These are phyloP conservation scores for Trachops cirrhosus DNA, from an alignment of 2,797 vertebrate species.

Conservation along the genomic window DNA sequence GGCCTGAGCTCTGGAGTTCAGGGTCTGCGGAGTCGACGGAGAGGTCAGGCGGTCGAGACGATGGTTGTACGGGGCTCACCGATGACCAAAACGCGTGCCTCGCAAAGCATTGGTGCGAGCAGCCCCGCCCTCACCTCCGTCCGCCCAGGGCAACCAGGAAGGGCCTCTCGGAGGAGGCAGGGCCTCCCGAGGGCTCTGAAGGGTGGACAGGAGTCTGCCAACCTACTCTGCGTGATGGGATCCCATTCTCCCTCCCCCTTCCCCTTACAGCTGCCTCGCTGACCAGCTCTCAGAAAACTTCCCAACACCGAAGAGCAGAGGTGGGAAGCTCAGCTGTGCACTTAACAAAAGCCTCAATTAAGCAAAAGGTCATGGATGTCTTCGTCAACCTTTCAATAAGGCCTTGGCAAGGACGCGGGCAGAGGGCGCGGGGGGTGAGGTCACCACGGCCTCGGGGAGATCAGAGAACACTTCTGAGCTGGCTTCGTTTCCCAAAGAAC, in stretches of 20 bases:
- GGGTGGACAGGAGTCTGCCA: not conserved
- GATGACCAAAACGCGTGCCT: rapidly evolving
- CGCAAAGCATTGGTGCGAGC: not conserved
- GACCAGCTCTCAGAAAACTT: not conserved
- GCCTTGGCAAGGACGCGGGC: too few relatives aligned
- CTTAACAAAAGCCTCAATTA: not conserved
- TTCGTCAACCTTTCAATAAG: not conserved
- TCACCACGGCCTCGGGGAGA: not conserved
- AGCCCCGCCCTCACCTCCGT: not conserved
- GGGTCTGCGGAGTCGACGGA: rapidly evolving
- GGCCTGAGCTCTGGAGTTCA: not conserved
- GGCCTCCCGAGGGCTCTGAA: not conserved
- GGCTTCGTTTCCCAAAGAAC: not conserved
- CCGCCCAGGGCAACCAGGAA: not conserved
- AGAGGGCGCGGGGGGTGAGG: too few relatives aligned
- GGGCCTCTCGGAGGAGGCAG: not conserved
- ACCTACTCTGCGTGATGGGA: not conserved
- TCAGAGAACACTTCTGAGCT: not conserved
- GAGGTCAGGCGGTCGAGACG: rapidly evolving
- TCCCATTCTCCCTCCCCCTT: not conserved
- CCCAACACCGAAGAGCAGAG: not conserved
- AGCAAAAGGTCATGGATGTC: not conserved
- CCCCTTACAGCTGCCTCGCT: not conserved
- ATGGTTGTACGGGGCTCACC: rapidly evolving
- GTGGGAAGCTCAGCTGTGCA: not conserved